Percentiles rank a stretch among this genome's conserved stretches.
These are phyloP conservation scores for Lasiurus borealis DNA, from an alignment of 2,113 vertebrate genomes.

Conservation along the genomic window DNA sequence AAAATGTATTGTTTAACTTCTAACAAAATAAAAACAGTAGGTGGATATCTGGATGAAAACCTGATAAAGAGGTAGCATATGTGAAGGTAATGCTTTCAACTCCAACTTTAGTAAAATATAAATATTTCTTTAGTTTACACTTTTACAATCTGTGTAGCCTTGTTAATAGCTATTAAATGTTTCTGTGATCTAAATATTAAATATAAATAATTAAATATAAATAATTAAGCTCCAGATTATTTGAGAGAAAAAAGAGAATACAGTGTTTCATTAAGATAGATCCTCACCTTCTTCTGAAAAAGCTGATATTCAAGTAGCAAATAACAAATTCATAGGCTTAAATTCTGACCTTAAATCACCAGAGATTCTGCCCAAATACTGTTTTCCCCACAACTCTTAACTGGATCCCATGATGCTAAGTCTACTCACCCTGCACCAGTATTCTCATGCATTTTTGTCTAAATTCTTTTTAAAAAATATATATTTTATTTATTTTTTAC, in stretches of 20 bases:
- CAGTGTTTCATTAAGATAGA: not conserved
- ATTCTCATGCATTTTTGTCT: not conserved
- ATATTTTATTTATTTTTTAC: too few species aligned
- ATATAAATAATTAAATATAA: not conserved
- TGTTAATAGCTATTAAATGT: not conserved
- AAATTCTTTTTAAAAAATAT: too few species aligned
- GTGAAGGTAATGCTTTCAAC: not conserved
- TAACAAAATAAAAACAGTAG: not conserved
- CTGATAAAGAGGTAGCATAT: not conserved
- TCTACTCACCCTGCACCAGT: not conserved
- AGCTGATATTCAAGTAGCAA: not conserved
- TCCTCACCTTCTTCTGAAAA: not conserved
- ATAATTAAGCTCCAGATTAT: not conserved
- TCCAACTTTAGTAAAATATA: not conserved
- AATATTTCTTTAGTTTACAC: not conserved
- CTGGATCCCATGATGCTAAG: not conserved
- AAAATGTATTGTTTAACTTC: not conserved
- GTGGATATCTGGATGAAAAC: not conserved
- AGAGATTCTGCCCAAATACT: not conserved
- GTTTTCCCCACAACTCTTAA: not conserved
- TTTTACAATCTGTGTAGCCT: not conserved
- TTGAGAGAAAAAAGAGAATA: not conserved
- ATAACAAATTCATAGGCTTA: not conserved
- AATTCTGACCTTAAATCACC: not conserved
- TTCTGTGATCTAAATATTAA: not conserved